These are phyloP conservation scores for Steinernema hermaphroditum DNA, from an alignment of 2,888 invertebrate genomes.

Conservation along the genomic window DNA sequence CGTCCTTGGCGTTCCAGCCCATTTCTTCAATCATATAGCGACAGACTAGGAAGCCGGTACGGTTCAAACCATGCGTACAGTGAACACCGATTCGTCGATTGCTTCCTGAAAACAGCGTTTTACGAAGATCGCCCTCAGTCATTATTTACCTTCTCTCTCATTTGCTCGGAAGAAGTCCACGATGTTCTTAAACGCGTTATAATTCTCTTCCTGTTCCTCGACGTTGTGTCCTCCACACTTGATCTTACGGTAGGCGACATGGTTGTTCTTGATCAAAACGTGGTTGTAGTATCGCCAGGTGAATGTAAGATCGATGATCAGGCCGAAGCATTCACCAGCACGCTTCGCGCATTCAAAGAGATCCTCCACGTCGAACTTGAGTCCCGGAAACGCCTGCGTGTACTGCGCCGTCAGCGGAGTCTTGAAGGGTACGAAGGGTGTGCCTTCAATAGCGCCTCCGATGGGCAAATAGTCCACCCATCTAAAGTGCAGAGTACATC, in stretches of 20 bases:
- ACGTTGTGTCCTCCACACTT: slow-evolving; percentile 48
- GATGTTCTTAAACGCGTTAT: not conserved
- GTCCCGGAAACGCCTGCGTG: not conserved
- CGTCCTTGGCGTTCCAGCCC: not conserved
- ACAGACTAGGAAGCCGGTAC: slow-evolving; percentile 70
- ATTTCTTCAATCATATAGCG: slow-evolving; percentile 52
- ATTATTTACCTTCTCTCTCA: too few species aligned
- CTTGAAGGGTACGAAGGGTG: not conserved
- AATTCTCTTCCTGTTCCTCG: slow-evolving; percentile 32
- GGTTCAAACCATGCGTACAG: slow-evolving; percentile 71
- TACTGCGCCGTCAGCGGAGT: not conserved
- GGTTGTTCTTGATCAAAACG: not conserved
- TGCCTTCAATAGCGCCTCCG: not conserved
- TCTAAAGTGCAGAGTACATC: not conserved
- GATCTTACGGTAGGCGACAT: not conserved
- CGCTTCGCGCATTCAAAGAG: not conserved
- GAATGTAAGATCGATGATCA: not conserved
- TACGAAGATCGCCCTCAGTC: too few species aligned
- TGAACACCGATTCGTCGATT: slow-evolving; percentile 68
- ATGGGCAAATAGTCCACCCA: not conserved
- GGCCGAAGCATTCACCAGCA: not conserved
- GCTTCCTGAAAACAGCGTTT: too few species aligned
- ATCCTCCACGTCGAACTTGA: slow-evolving; percentile 54
- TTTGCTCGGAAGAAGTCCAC: not conserved
- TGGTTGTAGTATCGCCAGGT: not conserved